Evolutionary conservation across 1,140 invertebrate species (phyloP), one percentile per base, ranked within the genome.

Genomic region (Calephelis virginiensis): DNA sequence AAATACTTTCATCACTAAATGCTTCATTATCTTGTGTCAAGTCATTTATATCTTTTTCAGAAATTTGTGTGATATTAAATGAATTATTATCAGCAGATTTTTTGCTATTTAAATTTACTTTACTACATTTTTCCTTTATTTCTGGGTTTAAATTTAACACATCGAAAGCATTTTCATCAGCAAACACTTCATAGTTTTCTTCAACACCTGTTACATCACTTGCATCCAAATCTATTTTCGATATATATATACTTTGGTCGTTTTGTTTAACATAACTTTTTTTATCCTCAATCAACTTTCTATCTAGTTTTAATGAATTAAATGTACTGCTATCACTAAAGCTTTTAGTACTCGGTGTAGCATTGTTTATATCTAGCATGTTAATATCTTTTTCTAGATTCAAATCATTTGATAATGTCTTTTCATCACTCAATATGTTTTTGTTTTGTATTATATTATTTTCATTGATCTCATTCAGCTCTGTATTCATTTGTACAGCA

Each of bases 401-500:
- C 40, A 17, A 8, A 60, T 70, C 60, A 47, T 61, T 12, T 46
- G 17, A 9, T 28, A 37, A 7, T 12, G 28, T 6, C 5, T 12
- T n/a, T 10, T 56, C 53, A 56, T 56, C 17, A 37, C 6, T 38
- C 9, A 50, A 17, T 37, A 8, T 28, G 45, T 37, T 17, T 17
- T 37, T 46, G 13, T 45, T 59, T 70, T 48, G 7, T 43, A 17
- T 61, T 43, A 38, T 10, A 68, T 46, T 56, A 48, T 59, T 62
- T 14, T n/a, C 37, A 1, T 65, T 63, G 11, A 40, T 9, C 47
- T 50, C 48, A 61, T 67, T 50, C 48, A 49, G 59, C 13, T 40
- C 12, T 14, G 64, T 56, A 45, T 68, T 70, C 38, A 68, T 38
- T 63, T 70, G 67, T 46, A 70, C 48, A 45, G 70, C 68, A 49